Conservation (phyloP, 2,888 invertebrate genomes). For the Limnephilus marmoratus region DNA sequence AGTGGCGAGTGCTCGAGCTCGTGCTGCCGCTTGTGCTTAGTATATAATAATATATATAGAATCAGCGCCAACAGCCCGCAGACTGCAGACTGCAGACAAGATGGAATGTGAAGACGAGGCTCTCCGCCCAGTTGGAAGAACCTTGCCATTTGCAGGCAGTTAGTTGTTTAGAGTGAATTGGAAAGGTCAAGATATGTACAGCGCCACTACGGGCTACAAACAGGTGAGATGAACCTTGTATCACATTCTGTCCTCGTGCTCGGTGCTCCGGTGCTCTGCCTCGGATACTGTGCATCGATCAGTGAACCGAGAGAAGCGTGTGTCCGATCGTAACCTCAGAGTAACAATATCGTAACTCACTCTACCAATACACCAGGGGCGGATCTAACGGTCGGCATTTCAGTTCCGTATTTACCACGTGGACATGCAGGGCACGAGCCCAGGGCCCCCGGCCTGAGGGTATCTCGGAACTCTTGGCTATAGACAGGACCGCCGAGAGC, state of each 20-base stretch:
- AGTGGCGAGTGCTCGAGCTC: neutral
- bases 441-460: too few relatives aligned
- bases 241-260: neutral
- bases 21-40: neutral
- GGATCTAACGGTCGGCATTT: too few relatives aligned
- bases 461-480: too few relatives aligned
- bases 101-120: conserved; percentile 5
- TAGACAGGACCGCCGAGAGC: too few relatives aligned
- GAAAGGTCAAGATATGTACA: conserved; percentile 10
- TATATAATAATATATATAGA: neutral
- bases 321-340: neutral
- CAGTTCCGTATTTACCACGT: too few relatives aligned
- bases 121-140: neutral
- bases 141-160: conserved; percentile 22
- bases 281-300: neutral
- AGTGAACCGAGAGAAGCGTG: neutral
- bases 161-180: neutral
- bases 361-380: neutral
- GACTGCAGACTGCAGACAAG: neutral
- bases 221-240: conserved; percentile 5
- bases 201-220: neutral
- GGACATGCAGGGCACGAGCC: too few relatives aligned
- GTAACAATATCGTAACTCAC: too few relatives aligned
- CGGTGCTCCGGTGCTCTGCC: neutral
- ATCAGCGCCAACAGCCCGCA: neutral